phyloP scores from a whole-genome alignment of 2,888 invertebrate species.

The Cerastis rubricosa region DNA sequence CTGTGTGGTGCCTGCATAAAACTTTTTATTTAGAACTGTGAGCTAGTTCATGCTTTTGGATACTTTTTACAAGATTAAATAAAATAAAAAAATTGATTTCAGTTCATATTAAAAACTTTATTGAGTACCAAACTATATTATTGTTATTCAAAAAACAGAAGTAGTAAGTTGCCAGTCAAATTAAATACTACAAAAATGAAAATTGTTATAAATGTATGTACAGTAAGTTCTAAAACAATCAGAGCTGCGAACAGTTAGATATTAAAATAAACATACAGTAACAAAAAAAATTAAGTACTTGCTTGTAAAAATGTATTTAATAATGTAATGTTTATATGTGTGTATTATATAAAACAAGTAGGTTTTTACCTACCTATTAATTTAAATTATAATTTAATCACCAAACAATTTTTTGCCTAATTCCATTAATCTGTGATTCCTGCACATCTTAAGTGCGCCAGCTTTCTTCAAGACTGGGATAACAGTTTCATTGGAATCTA shows the following conservation, averaged over 20 bases:
- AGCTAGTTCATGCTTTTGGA: slow-evolving; percentile 5
- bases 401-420: slow-evolving; percentile 96
- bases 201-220: slow-evolving; percentile 68
- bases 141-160: slow-evolving; percentile 43
- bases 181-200: slow-evolving; percentile 46
- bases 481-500: slow-evolving; percentile 95
- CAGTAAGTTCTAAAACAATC: slow-evolving; percentile 62
- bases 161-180: slow-evolving; percentile 51
- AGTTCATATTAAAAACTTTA: slow-evolving; percentile 72
- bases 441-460: slow-evolving; percentile 95
- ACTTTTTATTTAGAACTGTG: not conserved
- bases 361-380: slow-evolving; percentile 66
- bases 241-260: slow-evolving; percentile 31
- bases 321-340: slow-evolving; percentile 51
- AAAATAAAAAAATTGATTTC: slow-evolving; percentile 63
- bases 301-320: slow-evolving; percentile 67
- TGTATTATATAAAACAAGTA: slow-evolving; percentile 69
- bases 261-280: slow-evolving; percentile 36
- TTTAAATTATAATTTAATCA: slow-evolving; percentile 90
- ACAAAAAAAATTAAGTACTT: slow-evolving; percentile 67
- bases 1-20: not conserved
- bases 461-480: slow-evolving; percentile 94
- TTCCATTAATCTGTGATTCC: slow-evolving; percentile 97
- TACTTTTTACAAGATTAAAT: slow-evolving; percentile 78
- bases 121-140: slow-evolving; percentile 69